Percentiles rank a stretch among this genome's conserved stretches.
These are phyloP conservation scores for Lycocorax pyrrhopterus DNA, from an alignment of 2,113 vertebrate species.

Conservation along the genomic window DNA sequence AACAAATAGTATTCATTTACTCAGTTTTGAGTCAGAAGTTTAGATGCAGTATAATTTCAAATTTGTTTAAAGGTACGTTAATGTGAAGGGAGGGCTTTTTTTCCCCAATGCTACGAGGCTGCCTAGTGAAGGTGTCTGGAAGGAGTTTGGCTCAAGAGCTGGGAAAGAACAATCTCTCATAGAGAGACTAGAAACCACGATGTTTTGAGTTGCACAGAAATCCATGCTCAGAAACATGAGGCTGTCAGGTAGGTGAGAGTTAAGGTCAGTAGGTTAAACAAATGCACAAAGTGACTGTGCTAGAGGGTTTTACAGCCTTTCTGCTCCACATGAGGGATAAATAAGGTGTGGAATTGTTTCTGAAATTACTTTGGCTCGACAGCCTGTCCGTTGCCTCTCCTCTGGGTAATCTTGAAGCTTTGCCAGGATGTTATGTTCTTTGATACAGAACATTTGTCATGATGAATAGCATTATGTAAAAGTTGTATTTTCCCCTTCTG, in stretches of 20 bases:
- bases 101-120: rapidly evolving
- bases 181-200: rapidly evolving
- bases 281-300: neutral
- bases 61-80: neutral
- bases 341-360: conserved; percentile 22
- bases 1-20: neutral
- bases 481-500: conserved; percentile 21
- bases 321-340: neutral
- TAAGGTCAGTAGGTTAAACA: conserved; percentile 19
- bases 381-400: conserved; percentile 25
- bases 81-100: neutral
- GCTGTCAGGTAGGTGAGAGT: neutral
- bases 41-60: neutral
- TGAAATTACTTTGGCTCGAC: neutral
- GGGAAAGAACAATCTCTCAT: neutral
- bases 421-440: conserved; percentile 43
- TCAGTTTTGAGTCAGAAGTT: neutral
- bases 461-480: conserved; percentile 21
- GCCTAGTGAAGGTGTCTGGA: neutral
- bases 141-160: neutral
- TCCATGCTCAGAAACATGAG: neutral
- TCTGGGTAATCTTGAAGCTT: conserved; percentile 41
- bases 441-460: conserved; percentile 46
- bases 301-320: neutral
- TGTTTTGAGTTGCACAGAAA: neutral